phyloP scores from a whole-genome alignment of 2,888 invertebrate genomes.

The Dascillus cervinus region DNA sequence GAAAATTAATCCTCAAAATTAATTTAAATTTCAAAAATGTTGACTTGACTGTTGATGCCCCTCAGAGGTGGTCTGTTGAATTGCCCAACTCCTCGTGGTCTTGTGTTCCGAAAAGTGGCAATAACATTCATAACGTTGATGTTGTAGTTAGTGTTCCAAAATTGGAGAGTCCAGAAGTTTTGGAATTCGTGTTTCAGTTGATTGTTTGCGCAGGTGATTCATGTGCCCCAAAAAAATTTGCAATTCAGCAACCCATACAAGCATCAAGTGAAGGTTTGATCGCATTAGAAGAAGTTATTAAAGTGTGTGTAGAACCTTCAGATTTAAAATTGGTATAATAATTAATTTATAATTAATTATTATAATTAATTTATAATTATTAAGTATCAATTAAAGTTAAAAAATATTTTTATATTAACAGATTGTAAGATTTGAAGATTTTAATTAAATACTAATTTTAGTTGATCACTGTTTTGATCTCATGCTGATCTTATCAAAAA shows the following conservation, averaged over 20 bases:
- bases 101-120: constrained; percentile 32
- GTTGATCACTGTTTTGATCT: too few species aligned
- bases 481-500: constrained; percentile 11
- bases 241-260: constrained; percentile 27
- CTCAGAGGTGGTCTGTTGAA: constrained; percentile 47
- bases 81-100: constrained; percentile 34
- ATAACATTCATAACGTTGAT: constrained; percentile 27
- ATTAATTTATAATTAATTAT: too few species aligned
- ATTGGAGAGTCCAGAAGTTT: constrained; percentile 9
- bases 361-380: too few species aligned
- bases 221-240: constrained; percentile 36
- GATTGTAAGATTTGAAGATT: too few species aligned
- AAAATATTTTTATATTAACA: too few species aligned
- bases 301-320: constrained; percentile 17
- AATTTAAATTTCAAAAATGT: constrained; percentile 41
- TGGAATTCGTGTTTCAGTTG: constrained; percentile 28
- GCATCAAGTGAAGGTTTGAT: constrained; percentile 15
- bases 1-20: constrained; percentile 40
- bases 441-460: too few species aligned
- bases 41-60: constrained; percentile 48
- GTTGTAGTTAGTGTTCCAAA: constrained; percentile 31
- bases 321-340: constrained; percentile 7
- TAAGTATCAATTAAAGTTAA: too few species aligned
- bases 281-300: constrained; percentile 10
- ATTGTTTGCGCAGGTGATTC: constrained; percentile 34